Percentiles rank a stretch among this genome's conserved stretches.
These are phyloP conservation scores for Sycophila texana DNA, from an alignment of 2,888 invertebrate genomes.

Conservation along the genomic window DNA sequence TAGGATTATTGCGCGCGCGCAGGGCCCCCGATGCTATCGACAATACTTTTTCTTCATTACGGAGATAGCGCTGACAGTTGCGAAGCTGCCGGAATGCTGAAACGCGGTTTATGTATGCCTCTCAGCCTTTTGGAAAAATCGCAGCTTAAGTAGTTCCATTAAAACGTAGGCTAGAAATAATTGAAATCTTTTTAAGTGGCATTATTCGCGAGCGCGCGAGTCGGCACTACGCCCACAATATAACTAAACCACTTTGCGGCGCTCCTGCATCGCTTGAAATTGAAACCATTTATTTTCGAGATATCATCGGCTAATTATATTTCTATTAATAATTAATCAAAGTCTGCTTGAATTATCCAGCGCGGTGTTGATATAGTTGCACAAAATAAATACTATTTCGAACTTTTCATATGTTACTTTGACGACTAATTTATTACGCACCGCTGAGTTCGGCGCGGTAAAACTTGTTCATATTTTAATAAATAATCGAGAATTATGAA, in stretches of 20 bases:
- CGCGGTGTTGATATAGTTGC: background rate
- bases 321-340: constrained; percentile 51
- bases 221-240: background rate
- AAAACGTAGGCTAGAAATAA: constrained; percentile 43
- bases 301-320: constrained; percentile 43
- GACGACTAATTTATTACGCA: constrained; percentile 7
- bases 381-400: background rate
- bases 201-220: constrained; percentile 32
- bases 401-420: constrained; percentile 5
- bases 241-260: constrained; percentile 8
- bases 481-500: background rate
- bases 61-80: constrained; percentile 53
- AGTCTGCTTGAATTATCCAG: constrained; percentile 37
- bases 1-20: constrained; percentile 46
- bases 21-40: constrained; percentile 48
- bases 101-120: constrained; percentile 7
- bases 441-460: too few relatives aligned
- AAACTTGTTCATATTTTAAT: background rate
- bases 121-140: background rate
- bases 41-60: constrained; percentile 58
- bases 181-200: constrained; percentile 45
- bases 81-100: background rate
- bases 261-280: constrained; percentile 13
- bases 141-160: constrained; percentile 50
- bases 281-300: constrained; percentile 45